Conservation (phyloP, 2,888 invertebrate genomes). For the Calliopum simillimum region DNA sequence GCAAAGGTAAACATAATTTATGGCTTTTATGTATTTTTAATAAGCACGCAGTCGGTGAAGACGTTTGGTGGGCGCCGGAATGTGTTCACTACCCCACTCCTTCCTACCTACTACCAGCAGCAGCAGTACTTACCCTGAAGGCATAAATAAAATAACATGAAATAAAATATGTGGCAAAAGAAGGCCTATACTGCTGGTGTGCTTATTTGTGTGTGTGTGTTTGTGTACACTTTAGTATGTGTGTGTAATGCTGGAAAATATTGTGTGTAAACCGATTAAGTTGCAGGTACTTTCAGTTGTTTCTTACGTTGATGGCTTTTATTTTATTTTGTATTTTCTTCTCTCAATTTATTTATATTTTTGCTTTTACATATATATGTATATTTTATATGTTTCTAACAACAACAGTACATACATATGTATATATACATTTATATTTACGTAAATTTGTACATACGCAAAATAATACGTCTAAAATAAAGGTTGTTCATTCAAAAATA, state of each 20-base stretch:
- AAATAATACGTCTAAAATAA: too few relatives aligned
- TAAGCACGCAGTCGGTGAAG: constrained; percentile 48
- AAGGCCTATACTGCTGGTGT: background rate
- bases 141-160: constrained; percentile 1
- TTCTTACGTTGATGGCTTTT: constrained; percentile 9
- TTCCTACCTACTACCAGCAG: background rate
- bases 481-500: too few relatives aligned
- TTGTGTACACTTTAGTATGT: too few relatives aligned
- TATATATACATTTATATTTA: too few relatives aligned
- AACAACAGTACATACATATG: too few relatives aligned
- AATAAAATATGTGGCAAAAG: background rate
- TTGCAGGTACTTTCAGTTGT: constrained; percentile 33
- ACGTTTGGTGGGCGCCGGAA: too few relatives aligned
- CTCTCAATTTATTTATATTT: background rate
- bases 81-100: too few relatives aligned
- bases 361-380: too few relatives aligned
- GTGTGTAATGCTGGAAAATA: constrained; percentile 11
- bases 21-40: constrained; percentile 59
- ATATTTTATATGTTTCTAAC: too few relatives aligned
- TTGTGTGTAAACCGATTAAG: constrained; percentile 31
- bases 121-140: background rate
- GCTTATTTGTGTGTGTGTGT: constrained; percentile 1
- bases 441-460: too few relatives aligned
- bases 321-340: constrained; percentile 6
- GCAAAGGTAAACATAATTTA: constrained; percentile 55